Conservation (phyloP, 2,113 vertebrate genomes). For the Caretta caretta region DNA sequence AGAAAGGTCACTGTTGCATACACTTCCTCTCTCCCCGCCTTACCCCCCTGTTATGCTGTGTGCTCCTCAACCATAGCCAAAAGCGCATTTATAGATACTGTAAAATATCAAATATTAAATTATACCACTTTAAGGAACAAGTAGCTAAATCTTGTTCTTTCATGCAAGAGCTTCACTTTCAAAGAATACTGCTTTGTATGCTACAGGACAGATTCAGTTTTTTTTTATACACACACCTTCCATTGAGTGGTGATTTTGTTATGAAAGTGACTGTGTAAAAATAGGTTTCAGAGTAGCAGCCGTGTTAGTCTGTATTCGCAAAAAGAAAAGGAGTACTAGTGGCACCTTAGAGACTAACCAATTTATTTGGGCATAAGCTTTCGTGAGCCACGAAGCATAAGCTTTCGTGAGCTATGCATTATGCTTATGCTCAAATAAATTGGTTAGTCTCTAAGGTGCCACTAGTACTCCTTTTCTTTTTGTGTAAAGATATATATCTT, state of each 20-base stretch:
- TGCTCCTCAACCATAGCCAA: neutral
- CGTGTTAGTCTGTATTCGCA: too few species aligned
- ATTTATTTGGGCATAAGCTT: too few species aligned
- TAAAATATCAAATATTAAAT: neutral
- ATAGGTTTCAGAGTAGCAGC: too few species aligned
- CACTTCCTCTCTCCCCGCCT: neutral
- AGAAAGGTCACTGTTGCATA: neutral
- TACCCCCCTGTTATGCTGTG: neutral
- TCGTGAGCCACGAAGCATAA: too few species aligned
- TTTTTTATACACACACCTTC: neutral
- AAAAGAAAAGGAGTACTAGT: too few species aligned
- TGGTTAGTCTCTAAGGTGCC: too few species aligned
- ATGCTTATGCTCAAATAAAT: too few species aligned
- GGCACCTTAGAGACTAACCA: too few species aligned
- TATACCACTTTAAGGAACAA: constrained; percentile 26
- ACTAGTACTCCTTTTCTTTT: too few species aligned
- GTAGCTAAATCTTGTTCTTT: constrained; percentile 2
- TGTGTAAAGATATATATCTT: neutral
- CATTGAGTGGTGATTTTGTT: neutral
- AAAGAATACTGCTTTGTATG: neutral
- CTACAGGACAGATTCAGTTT: neutral
- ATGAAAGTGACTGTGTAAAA: neutral
- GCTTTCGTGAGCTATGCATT: too few species aligned
- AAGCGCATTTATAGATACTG: neutral
- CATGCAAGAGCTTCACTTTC: neutral